Conservation (phyloP, 2,113 vertebrate species). For the Melanotaenia duboulayi region DNA sequence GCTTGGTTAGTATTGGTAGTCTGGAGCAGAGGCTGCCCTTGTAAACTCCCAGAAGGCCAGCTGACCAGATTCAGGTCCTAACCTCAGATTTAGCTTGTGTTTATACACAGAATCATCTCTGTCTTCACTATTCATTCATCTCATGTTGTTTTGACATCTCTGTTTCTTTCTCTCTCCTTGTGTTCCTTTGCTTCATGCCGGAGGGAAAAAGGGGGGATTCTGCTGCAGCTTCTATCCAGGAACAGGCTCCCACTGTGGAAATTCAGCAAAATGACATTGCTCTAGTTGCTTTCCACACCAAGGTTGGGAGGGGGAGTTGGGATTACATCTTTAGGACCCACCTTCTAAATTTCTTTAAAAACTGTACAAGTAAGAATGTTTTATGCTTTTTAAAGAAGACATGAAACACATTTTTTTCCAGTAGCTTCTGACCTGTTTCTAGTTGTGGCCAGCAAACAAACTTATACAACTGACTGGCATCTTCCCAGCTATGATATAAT, state of each 20-base stretch:
- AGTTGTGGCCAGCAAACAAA: too few relatives aligned
- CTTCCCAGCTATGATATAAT: too few relatives aligned
- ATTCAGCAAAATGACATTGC: constrained; percentile 51
- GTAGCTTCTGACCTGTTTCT: too few relatives aligned
- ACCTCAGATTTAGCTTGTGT: constrained; percentile 34
- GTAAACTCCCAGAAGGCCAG: constrained; percentile 12
- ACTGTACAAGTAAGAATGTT: neutral
- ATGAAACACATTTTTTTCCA: too few relatives aligned
- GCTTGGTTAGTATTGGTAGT: too few relatives aligned
- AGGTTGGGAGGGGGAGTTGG: constrained; percentile 15
- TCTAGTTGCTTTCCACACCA: constrained; percentile 39
- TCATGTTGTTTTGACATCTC: constrained; percentile 24
- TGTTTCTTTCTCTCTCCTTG: constrained; percentile 57
- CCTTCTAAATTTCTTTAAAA: neutral
- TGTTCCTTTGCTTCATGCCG: constrained; percentile 63
- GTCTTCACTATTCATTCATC: constrained; percentile 28
- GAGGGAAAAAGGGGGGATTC: constrained; percentile 73
- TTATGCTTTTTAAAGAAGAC: neutral
- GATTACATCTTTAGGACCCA: too few relatives aligned
- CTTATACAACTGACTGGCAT: too few relatives aligned
- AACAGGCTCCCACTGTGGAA: constrained; percentile 80
- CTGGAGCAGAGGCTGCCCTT: constrained; percentile 9
- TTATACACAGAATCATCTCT: constrained; percentile 5
- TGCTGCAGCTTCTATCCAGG: constrained; percentile 71
- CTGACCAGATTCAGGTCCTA: constrained; percentile 46